These are phyloP conservation scores for Nephila pilipes DNA, from an alignment of 1,140 invertebrate species.

Conservation along the genomic window DNA sequence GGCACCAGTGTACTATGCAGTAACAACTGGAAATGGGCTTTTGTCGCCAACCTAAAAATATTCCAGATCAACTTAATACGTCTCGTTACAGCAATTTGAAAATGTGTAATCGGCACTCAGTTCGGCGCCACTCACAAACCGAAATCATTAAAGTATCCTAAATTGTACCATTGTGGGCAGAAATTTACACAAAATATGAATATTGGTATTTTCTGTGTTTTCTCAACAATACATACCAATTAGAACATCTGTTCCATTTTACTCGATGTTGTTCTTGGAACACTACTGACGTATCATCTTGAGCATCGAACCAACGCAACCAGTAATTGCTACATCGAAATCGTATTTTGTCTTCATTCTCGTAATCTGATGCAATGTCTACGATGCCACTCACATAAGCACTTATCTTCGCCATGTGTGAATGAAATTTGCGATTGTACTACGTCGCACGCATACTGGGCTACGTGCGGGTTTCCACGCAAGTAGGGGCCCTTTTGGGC, in stretches of 20 bases:
- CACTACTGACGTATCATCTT: neutral
- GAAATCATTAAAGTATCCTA: neutral
- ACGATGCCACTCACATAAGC: neutral
- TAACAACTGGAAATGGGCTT: neutral
- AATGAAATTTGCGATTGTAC: neutral
- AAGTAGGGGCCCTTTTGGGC: neutral
- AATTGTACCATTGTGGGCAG: neutral
- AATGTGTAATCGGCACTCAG: neutral
- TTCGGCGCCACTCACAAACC: neutral
- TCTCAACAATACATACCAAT: neutral
- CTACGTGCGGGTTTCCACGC: neutral
- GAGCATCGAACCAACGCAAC: neutral
- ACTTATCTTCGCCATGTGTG: neutral
- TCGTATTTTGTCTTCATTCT: neutral
- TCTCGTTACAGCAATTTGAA: neutral
- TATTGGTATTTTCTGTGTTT: neutral
- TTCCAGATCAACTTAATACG: neutral
- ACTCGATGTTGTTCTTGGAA: neutral
- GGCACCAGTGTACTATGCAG: too few species aligned
- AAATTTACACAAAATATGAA: neutral
- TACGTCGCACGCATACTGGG: neutral
- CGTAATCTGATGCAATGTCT: neutral
- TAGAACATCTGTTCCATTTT: neutral
- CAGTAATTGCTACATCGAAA: neutral
- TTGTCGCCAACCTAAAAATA: neutral